These are phyloP conservation scores for Parapristionchus giblindavisi DNA, from an alignment of 2,888 invertebrate genomes.

Conservation along the genomic window DNA sequence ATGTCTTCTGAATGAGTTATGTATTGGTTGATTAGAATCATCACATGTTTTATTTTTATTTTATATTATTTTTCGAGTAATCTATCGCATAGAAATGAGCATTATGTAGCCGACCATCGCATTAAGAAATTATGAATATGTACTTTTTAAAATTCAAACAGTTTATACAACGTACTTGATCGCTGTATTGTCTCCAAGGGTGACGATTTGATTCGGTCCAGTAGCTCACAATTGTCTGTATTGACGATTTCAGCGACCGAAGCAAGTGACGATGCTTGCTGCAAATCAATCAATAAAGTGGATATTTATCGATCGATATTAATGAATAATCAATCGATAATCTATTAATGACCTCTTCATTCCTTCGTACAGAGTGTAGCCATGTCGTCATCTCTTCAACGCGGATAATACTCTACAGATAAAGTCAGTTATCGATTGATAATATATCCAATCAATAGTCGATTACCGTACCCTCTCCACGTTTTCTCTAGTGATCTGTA, in stretches of 20 bases:
- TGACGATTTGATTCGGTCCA: neutral
- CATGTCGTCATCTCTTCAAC: neutral
- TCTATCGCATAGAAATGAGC: too few species aligned
- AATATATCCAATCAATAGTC: neutral
- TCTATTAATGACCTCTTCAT: constrained; percentile 16
- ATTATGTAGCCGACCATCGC: neutral
- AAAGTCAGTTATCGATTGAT: constrained; percentile 1
- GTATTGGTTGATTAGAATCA: too few species aligned
- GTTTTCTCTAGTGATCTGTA: neutral
- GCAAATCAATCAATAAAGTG: neutral
- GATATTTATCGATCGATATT: neutral
- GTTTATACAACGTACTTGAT: constrained; percentile 16
- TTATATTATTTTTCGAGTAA: too few species aligned
- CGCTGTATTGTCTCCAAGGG: neutral
- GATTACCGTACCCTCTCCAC: constrained; percentile 18
- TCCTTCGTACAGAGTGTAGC: constrained; percentile 17
- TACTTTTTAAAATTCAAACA: too few species aligned
- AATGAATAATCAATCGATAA: neutral
- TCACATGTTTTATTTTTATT: too few species aligned
- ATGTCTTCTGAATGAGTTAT: constrained; percentile 7
- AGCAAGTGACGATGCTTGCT: constrained; percentile 6
- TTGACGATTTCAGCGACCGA: constrained; percentile 1
- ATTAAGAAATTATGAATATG: too few species aligned
- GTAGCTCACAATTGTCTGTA: constrained; percentile 11
- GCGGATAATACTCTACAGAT: neutral